Conservation (phyloP, 2,797 vertebrate species). For the Tenualosa thibaudeaui region DNA sequence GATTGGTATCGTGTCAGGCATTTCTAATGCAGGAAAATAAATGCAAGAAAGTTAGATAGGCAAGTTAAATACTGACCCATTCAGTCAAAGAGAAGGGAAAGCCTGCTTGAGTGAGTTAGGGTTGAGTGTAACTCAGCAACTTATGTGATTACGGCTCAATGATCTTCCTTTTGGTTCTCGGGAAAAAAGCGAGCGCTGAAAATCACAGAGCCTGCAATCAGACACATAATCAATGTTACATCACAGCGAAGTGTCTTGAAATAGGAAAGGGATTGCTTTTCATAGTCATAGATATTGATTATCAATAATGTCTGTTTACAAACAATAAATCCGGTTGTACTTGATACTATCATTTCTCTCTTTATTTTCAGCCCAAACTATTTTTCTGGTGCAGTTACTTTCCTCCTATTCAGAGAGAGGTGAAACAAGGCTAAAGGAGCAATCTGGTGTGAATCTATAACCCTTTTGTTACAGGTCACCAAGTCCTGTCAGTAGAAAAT, state of each 20-base stretch:
- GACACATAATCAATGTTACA: constrained; percentile 50
- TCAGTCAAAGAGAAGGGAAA: neutral
- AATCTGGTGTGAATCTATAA: too few species aligned
- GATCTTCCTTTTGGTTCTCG: neutral
- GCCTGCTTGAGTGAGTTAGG: neutral
- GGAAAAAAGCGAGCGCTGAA: neutral
- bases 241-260: constrained; percentile 44
- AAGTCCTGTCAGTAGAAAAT: too few species aligned
- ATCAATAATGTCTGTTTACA: constrained; percentile 64
- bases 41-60: neutral
- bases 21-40: neutral
- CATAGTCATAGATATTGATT: constrained; percentile 61
- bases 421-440: neutral
- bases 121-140: neutral
- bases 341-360: constrained; percentile 49
- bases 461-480: too few species aligned
- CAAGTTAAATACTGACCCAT: neutral
- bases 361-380: constrained; percentile 23
- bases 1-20: neutral
- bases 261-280: constrained; percentile 46
- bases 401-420: neutral
- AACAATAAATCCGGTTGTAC: constrained; percentile 53
- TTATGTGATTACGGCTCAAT: neutral
- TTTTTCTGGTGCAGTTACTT: neutral
- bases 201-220: constrained; percentile 41